Evolutionary conservation across 2,888 invertebrate genomes (phyloP), one percentile per base, ranked within the genome.

Genomic region (Tinea trinotella): DNA sequence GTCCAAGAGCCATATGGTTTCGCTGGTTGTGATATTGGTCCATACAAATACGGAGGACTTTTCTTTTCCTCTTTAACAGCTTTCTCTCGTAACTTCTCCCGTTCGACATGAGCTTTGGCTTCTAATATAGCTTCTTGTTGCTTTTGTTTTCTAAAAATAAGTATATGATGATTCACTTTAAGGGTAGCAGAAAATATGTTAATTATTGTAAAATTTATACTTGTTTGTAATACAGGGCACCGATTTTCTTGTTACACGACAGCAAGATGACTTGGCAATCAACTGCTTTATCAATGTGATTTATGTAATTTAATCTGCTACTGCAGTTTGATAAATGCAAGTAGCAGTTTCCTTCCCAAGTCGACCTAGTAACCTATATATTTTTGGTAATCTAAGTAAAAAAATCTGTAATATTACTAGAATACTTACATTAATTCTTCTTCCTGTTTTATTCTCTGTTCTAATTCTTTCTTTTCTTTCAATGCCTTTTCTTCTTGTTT

Each of bases 1-100:
- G 89, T 88, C 94, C 94, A 95, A n/a, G 88, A 80, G 4, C 94
- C 94, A 64, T 93, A 94, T 0, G 93, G 92, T 59, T 90, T 89
- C 0, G 84, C 86, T 56, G 87, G 88, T 19, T 88, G 87, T 0
- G 90, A 88, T 15, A 68, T 64, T 1, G 91, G 90, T 40, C 91
- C 89, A 52, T 68, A 76, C 48, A 60, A 59, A 22, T 57, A 54
- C 46, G 58, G 56, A 24, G 64, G 61, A 10, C 59, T 53, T 30
- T 58, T 22, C 3, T 66, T 65, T 2, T 67, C 62, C 78, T 67
- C 88, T 63, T 57, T 86, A 69, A 66, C 86, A 59, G 64, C 86
- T 65, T 63, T 76, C 72, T 65, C 87, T 64, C 60, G 87, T 87
- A 85, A 89, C 74, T 67, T 80, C 72, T 71, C 87, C 64, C 73